Evolutionary conservation across 2,797 vertebrate species (phyloP).

Genomic region (Chelmon rostratus): DNA sequence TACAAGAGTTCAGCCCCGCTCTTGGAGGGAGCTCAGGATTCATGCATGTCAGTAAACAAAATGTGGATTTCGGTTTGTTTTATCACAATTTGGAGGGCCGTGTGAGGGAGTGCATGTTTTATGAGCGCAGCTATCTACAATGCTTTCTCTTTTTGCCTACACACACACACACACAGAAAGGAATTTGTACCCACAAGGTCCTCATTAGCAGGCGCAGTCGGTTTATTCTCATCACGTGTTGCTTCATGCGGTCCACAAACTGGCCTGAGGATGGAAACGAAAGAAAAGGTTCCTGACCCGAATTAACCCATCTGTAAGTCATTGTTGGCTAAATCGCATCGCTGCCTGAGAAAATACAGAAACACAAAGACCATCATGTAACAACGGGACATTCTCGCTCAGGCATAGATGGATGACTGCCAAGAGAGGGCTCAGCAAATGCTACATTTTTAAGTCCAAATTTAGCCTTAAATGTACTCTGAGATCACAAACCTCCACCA

Average conservation of each 20-base stretch:
- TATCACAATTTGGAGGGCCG: conserved; percentile 16
- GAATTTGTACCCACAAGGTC: conserved; percentile 71
- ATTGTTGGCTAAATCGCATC: conserved; percentile 21
- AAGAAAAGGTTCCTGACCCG: conserved; percentile 35
- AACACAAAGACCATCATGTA: not conserved
- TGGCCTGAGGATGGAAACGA: conserved; percentile 36
- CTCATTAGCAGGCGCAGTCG: conserved; percentile 65
- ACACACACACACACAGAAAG: conserved; percentile 42
- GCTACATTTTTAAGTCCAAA: not conserved
- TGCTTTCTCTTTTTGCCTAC: conserved; percentile 7
- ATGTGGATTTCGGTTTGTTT: conserved; percentile 41
- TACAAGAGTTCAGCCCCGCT: conserved; percentile 32
- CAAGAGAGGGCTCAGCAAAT: not conserved
- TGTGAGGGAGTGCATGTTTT: conserved; percentile 20
- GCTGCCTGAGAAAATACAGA: conserved; percentile 14
- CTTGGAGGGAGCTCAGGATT: conserved; percentile 19
- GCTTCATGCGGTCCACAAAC: conserved; percentile 36
- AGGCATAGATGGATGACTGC: not conserved
- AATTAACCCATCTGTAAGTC: conserved; percentile 46
- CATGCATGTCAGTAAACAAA: conserved; percentile 45
- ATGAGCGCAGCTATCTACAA: not conserved
- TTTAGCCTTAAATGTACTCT: not conserved
- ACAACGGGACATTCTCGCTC: not conserved
- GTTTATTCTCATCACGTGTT: conserved; percentile 45
- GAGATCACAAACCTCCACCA: not conserved